A percentile compares a stretch with the other conserved stretches of the same genome.
These are phyloP conservation scores for Megastigmus dorsalis DNA, from an alignment of 2,888 invertebrate species.

Conservation along the genomic window DNA sequence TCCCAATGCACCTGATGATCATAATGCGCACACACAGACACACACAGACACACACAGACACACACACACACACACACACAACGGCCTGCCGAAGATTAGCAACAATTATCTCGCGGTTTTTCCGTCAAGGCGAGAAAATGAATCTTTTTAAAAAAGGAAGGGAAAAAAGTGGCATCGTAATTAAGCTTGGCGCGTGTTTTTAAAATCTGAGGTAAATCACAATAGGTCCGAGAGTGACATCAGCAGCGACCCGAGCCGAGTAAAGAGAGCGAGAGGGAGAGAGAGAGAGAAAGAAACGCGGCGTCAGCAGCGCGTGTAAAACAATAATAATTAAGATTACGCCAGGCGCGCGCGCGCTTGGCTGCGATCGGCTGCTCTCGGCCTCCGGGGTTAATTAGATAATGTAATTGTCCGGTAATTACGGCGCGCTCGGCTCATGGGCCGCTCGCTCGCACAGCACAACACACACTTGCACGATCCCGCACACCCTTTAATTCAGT, in stretches of 20 bases:
- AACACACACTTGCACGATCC: slow-evolving; percentile 55
- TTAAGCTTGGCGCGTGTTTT: slow-evolving; percentile 5
- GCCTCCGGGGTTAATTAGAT: slow-evolving; percentile 73
- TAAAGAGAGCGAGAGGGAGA: too few relatives aligned
- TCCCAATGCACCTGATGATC: too few relatives aligned
- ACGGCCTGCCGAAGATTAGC: too few relatives aligned
- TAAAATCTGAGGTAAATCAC: too few relatives aligned
- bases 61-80: too few relatives aligned
- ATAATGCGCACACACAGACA: too few relatives aligned
- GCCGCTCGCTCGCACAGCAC: too few relatives aligned
- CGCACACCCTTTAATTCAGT: slow-evolving; percentile 54
- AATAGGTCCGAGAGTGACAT: slow-evolving; percentile 11
- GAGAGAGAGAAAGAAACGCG: not conserved
- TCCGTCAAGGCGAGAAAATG: slow-evolving; percentile 17
- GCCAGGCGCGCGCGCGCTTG: slow-evolving; percentile 66
- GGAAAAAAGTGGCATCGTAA: too few relatives aligned
- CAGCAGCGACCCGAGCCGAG: not conserved
- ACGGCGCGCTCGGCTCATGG: too few relatives aligned
- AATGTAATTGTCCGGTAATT: slow-evolving; percentile 73
- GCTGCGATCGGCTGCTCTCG: slow-evolving; percentile 63
- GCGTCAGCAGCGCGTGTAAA: slow-evolving; percentile 55
- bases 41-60: too few relatives aligned
- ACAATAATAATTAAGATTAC: slow-evolving; percentile 71
- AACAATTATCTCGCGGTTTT: not conserved
- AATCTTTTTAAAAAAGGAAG: not conserved